Evolutionary conservation across 2,113 vertebrate genomes (phyloP).

Genomic region (Mesitornis unicolor): DNA sequence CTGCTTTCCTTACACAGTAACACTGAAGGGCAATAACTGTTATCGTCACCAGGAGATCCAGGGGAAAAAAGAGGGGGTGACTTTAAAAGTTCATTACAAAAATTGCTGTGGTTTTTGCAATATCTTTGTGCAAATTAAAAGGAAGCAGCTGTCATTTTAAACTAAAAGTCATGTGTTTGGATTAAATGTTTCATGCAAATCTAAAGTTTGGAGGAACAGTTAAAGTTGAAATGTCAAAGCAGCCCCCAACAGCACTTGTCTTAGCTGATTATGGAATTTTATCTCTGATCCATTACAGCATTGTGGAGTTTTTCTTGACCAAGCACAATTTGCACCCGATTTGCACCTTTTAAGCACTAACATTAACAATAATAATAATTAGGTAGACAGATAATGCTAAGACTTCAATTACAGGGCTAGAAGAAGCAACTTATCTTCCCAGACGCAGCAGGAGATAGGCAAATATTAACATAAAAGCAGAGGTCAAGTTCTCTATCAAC

Average conservation of each 20-base stretch:
- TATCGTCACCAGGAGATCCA: background rate
- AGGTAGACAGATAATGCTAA: background rate
- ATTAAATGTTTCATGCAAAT: background rate
- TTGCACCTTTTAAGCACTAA: background rate
- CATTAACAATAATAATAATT: background rate
- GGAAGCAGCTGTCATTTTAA: slow-evolving; percentile 19
- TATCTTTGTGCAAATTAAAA: background rate
- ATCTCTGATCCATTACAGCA: background rate
- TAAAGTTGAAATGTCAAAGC: background rate
- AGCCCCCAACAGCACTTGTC: background rate
- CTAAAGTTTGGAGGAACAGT: background rate
- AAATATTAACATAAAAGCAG: slow-evolving; percentile 20
- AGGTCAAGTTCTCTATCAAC: background rate
- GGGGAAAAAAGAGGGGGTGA: background rate
- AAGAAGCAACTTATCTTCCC: background rate
- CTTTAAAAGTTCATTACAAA: background rate
- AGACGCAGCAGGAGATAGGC: background rate
- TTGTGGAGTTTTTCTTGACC: background rate
- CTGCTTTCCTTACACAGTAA: background rate
- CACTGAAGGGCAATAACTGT: background rate
- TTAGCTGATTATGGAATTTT: background rate
- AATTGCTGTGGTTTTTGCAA: background rate
- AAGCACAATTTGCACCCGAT: background rate
- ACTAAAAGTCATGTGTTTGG: background rate
- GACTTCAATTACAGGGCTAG: background rate